phyloP scores from a whole-genome alignment of 1,140 invertebrate species.

The Procambarus clarkii region DNA sequence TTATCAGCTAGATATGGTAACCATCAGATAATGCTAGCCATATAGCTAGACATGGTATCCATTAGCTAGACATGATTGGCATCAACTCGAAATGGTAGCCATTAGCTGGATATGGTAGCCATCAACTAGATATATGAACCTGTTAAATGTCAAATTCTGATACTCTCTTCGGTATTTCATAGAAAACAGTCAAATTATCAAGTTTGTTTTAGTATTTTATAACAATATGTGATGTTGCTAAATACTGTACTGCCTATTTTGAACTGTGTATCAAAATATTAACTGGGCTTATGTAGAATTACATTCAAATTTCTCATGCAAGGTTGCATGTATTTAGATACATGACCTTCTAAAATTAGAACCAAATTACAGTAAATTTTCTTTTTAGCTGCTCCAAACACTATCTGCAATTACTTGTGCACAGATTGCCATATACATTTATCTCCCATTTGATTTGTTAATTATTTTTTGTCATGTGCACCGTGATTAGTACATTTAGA shows the following conservation, averaged over 20 bases:
- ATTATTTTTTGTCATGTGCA: too few species aligned
- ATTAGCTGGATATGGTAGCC: too few species aligned
- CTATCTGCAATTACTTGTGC: too few species aligned
- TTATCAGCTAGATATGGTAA: not conserved
- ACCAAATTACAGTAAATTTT: too few species aligned
- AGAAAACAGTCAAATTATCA: not conserved
- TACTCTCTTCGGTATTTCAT: not conserved
- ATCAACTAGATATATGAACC: not conserved
- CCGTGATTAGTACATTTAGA: too few species aligned
- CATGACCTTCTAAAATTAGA: not conserved
- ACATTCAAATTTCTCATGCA: not conserved
- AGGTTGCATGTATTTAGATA: not conserved
- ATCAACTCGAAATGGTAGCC: not conserved
- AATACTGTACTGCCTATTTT: not conserved
- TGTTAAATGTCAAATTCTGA: not conserved
- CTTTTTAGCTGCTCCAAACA: too few species aligned
- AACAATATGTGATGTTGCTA: not conserved
- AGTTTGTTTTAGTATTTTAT: not conserved
- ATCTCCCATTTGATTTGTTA: too few species aligned
- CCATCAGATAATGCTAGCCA: too few species aligned
- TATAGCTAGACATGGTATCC: not conserved
- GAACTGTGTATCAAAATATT: not conserved
- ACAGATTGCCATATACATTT: too few species aligned
- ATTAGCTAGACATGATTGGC: not conserved
- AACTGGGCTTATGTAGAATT: not conserved